Percentiles rank a stretch among this genome's conserved stretches.
Evolutionary conservation across 2,797 vertebrate genomes (phyloP).

Genomic region (Acanthopagrus latus): DNA sequence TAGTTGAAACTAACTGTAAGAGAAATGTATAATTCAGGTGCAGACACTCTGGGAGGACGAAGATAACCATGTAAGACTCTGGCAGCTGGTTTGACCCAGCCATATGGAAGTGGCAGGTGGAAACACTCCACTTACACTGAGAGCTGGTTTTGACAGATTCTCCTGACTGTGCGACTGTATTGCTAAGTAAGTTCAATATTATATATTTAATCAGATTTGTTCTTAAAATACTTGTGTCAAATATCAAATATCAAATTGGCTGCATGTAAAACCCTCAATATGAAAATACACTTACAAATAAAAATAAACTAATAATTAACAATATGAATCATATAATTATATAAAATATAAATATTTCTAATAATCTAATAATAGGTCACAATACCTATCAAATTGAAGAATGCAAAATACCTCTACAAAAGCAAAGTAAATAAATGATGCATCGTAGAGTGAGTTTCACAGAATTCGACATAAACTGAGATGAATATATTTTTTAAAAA

Average conservation of each 20-base stretch:
- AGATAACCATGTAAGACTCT: conserved; percentile 23
- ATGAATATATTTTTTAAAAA: too few relatives aligned
- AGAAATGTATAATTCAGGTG: conserved; percentile 23
- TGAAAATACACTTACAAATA: background rate
- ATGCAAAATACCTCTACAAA: too few relatives aligned
- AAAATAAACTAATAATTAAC: too few relatives aligned
- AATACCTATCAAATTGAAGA: too few relatives aligned
- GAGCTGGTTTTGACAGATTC: conserved; percentile 39
- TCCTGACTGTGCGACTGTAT: background rate
- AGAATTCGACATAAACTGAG: too few relatives aligned
- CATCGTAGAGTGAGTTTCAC: too few relatives aligned
- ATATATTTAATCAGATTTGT: background rate
- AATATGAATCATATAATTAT: too few relatives aligned
- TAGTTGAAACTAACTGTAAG: background rate
- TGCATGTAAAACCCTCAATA: background rate
- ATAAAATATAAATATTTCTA: too few relatives aligned
- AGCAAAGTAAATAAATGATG: too few relatives aligned
- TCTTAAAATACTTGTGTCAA: background rate
- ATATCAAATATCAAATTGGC: background rate
- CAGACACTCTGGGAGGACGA: conserved; percentile 15
- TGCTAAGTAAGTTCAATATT: background rate
- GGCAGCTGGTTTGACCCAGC: conserved; percentile 40
- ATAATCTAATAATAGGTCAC: too few relatives aligned
- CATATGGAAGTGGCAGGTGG: conserved; percentile 55
- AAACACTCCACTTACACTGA: conserved; percentile 36